Evolutionary conservation across 1,140 invertebrate species (phyloP), one percentile per base, ranked within the genome.

Genomic region (Cydia amplana): DNA sequence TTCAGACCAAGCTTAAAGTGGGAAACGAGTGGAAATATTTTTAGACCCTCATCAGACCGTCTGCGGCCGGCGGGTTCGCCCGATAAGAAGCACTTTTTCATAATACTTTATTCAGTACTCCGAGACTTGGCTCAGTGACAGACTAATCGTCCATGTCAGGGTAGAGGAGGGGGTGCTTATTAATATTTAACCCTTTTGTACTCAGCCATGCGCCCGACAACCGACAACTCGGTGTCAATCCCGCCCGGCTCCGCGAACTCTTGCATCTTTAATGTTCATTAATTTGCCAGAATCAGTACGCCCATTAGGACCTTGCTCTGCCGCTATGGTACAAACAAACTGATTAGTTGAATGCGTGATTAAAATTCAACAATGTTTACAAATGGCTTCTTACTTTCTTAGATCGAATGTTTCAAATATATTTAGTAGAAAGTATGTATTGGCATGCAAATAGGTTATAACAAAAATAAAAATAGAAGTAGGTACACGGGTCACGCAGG

Each of bases 1-100:
- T 25, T 77, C 63, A 64, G 79, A 77, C 74, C 49, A 65, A 43
- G 49, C 23, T 60, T 67, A 72, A 76, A 74, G 76, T 36, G 74
- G 12, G 40, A 72, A 77, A 72, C 76, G 74, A 74, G 74, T 77
- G 76, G 79, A 78, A 79, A 72, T 74, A 73, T 78, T 75, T 60
- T 60, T 80, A 72, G 82, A 92, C 91, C 91, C 91, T 90, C 90
- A 88, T 92, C 89, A 92, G 82, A 72, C 72, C 67, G 67, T 75
- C 81, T 73, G 77, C 77, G 78, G 80, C 82, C 77, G 77, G 77
- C 78, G 75, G 77, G 77, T 79, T 82, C 80, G 80, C 80, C 74
- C 87, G 90, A 91, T 92, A 92, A 92, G 88, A 82, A 90, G 78
- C 82, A 85, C 90, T 91, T 92, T 92, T 92, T 92, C 86, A 87